Percentiles rank a stretch among this genome's conserved stretches.
Conservation (phyloP, 2,113 vertebrate genomes). For the Myiozetetes cayanensis region DNA sequence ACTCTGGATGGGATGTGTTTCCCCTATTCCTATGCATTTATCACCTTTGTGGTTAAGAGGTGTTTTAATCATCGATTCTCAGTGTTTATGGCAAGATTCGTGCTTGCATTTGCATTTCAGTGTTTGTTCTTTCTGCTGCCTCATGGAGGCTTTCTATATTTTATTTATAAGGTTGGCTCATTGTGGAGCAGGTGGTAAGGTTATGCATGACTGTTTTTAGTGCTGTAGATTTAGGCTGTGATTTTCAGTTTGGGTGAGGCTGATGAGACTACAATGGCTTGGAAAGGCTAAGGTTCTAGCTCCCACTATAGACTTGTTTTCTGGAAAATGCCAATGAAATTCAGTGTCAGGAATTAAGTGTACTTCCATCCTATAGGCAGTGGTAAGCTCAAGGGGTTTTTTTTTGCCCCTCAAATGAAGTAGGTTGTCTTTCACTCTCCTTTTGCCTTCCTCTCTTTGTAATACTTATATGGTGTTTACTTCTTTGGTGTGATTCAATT, state of each 20-base stretch:
- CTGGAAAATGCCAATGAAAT: neutral
- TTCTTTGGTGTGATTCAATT: neutral
- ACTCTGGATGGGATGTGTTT: neutral
- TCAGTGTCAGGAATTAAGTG: neutral
- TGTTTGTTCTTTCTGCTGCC: conserved; percentile 52
- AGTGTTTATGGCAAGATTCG: conserved; percentile 43
- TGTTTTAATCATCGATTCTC: conserved; percentile 29
- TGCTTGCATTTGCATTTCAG: conserved; percentile 43
- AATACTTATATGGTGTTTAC: neutral
- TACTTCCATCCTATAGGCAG: neutral
- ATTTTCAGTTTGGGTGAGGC: conserved; percentile 44
- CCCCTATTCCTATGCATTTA: neutral
- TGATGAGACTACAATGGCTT: neutral
- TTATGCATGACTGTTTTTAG: conserved; percentile 62
- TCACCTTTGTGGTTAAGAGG: conserved; percentile 32
- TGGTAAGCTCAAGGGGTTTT: neutral
- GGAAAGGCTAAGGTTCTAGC: conserved; percentile 6
- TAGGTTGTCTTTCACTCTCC: neutral
- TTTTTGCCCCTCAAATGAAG: neutral
- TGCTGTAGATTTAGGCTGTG: conserved; percentile 31
- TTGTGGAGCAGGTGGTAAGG: conserved; percentile 61
- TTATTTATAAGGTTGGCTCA: conserved; percentile 60
- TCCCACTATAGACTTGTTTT: neutral
- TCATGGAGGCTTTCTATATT: conserved; percentile 55
- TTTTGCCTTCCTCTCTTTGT: neutral